These are phyloP conservation scores for Tenthredo livida DNA, from an alignment of 2,888 invertebrate species.

Conservation along the genomic window DNA sequence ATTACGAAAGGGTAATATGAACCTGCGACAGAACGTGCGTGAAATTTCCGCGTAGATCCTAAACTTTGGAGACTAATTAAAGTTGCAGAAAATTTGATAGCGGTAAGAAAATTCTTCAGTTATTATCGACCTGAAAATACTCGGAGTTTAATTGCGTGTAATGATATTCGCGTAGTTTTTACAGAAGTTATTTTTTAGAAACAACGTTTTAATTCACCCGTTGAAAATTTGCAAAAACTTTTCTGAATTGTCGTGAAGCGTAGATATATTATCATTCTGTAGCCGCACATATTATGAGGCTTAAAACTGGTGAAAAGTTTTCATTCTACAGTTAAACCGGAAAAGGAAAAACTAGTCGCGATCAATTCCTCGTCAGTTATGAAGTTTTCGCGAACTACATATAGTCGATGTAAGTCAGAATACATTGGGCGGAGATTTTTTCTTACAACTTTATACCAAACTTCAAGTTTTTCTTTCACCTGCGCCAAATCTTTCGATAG, in stretches of 20 bases:
- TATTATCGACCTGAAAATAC: neutral
- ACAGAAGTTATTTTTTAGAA: neutral
- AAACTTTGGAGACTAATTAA: neutral
- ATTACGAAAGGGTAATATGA: constrained; percentile 1
- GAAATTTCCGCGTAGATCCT: constrained; percentile 14
- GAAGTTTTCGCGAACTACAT: neutral
- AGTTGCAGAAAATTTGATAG: constrained; percentile 19
- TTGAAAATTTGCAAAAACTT: neutral
- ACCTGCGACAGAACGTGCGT: neutral
- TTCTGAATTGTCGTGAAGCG: neutral
- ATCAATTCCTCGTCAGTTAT: neutral
- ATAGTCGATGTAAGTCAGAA: neutral
- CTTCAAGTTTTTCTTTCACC: neutral
- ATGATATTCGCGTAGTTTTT: neutral
- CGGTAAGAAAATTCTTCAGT: constrained; percentile 2
- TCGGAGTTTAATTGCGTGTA: neutral
- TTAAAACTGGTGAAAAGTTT: neutral
- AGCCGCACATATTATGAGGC: neutral
- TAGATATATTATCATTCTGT: neutral
- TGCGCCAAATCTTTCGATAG: neutral
- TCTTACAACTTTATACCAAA: neutral
- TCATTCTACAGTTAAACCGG: neutral
- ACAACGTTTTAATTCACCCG: neutral
- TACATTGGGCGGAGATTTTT: neutral
- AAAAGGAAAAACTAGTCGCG: neutral